Percentiles rank a stretch among this genome's conserved stretches.
phyloP scores from a whole-genome alignment of 2,888 invertebrate genomes.

The Drosophila ustulata region DNA sequence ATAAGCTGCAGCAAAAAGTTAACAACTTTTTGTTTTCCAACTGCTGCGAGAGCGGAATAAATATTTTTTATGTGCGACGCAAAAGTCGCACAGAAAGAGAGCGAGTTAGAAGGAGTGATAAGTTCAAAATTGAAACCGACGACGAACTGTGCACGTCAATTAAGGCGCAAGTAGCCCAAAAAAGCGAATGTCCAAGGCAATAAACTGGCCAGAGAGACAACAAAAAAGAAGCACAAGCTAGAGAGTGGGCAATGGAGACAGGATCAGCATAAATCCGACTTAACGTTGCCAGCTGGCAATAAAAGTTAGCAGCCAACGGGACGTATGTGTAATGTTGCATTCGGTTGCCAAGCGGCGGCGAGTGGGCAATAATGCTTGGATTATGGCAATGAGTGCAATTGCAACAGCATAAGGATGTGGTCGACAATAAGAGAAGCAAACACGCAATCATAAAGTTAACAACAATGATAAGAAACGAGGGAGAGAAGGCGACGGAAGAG shows the following conservation, averaged over 20 bases:
- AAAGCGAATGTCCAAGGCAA: slow-evolving; percentile 43
- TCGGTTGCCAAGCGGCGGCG: slow-evolving; percentile 35
- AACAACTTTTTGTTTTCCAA: slow-evolving; percentile 61
- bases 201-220: slow-evolving; percentile 38
- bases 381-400: slow-evolving; percentile 53
- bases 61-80: slow-evolving; percentile 44
- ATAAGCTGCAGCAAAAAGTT: slow-evolving; percentile 44
- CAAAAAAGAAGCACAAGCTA: slow-evolving; percentile 13
- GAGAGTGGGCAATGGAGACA: slow-evolving; percentile 4
- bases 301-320: slow-evolving; percentile 51
- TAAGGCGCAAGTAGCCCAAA: slow-evolving; percentile 43
- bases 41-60: slow-evolving; percentile 37
- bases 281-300: slow-evolving; percentile 67
- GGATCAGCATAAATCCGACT: slow-evolving; percentile 79
- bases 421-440: slow-evolving; percentile 30
- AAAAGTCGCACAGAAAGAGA: slow-evolving; percentile 10
- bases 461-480: slow-evolving; percentile 10
- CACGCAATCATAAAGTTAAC: slow-evolving; percentile 47
- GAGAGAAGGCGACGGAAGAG: background rate
- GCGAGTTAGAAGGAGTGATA: slow-evolving; percentile 20
- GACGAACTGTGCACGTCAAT: slow-evolving; percentile 64
- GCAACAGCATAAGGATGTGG: slow-evolving; percentile 42
- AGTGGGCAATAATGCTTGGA: slow-evolving; percentile 56
- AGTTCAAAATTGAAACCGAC: slow-evolving; percentile 61
- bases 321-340: slow-evolving; percentile 56